These are phyloP conservation scores for Rhagoletis zephyria DNA, from an alignment of 1,140 invertebrate species.

Conservation along the genomic window DNA sequence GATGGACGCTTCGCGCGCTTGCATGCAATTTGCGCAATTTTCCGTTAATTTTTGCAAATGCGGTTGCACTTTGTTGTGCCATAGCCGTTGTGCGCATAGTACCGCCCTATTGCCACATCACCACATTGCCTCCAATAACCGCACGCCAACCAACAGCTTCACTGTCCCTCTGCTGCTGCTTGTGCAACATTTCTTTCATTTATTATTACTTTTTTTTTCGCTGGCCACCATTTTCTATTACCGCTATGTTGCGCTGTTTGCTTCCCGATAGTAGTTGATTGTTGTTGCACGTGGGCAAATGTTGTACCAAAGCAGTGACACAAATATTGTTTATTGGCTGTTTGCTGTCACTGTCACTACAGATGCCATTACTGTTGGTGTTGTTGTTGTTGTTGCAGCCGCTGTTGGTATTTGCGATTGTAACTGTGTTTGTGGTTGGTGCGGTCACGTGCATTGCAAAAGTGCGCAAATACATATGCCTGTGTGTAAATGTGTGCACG, in stretches of 20 bases:
- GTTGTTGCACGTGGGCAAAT: conserved; percentile 13
- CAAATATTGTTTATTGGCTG: conserved; percentile 49
- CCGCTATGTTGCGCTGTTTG: not conserved
- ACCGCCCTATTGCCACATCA: not conserved
- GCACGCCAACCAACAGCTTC: not conserved
- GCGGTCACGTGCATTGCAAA: conserved; percentile 8
- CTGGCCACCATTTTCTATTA: conserved; percentile 24
- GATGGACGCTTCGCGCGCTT: conserved; percentile 4
- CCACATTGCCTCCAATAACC: conserved; percentile 33
- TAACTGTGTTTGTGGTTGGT: conserved; percentile 39
- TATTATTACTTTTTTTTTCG: not conserved
- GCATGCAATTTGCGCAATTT: conserved; percentile 39
- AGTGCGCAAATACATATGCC: not conserved
- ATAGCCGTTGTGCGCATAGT: not conserved
- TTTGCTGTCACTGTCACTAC: conserved; percentile 20
- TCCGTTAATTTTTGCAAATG: conserved; percentile 43
- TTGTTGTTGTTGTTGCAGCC: not conserved
- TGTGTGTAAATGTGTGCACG: not conserved
- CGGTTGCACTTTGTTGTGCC: conserved; percentile 5
- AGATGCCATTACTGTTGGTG: not conserved
- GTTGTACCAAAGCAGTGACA: not conserved
- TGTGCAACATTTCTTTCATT: not conserved
- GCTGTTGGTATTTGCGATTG: conserved; percentile 11
- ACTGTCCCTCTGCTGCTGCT: not conserved
- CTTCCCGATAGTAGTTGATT: conserved; percentile 5